A percentile compares a stretch with the other conserved stretches of the same genome.
Evolutionary conservation across 1,140 invertebrate species (phyloP).

Genomic region (Venturia canescens): DNA sequence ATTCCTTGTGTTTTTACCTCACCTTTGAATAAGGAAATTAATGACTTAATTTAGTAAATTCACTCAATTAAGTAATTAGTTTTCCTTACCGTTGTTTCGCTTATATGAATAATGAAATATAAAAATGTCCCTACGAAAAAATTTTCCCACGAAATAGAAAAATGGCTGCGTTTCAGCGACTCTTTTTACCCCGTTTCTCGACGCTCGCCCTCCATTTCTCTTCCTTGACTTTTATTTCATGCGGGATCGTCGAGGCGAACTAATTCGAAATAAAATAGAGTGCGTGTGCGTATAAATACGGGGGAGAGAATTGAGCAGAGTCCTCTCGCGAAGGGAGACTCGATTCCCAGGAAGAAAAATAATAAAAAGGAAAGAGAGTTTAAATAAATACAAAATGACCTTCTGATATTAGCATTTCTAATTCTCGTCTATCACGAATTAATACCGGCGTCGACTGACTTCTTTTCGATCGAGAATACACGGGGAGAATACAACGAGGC

Average conservation of each 20-base stretch:
- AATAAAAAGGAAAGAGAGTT: not conserved
- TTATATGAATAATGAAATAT: too few species aligned
- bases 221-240: conserved; percentile 56
- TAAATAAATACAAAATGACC: conserved; percentile 62
- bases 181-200: too few species aligned
- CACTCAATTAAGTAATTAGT: too few species aligned
- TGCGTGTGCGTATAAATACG: not conserved
- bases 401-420: conserved; percentile 66
- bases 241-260: conserved; percentile 27
- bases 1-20: not conserved
- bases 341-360: not conserved
- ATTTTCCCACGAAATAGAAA: too few species aligned
- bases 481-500: conserved; percentile 12
- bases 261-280: too few species aligned
- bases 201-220: not conserved
- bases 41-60: too few species aligned
- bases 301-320: not conserved
- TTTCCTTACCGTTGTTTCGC: too few species aligned
- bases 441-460: conserved; percentile 50
- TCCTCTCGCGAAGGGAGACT: not conserved
- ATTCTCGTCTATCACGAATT: conserved; percentile 64
- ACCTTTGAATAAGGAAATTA: too few species aligned
- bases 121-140: too few species aligned
- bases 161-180: too few species aligned
- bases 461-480: conserved; percentile 8